Evolutionary conservation across 1,140 invertebrate species (phyloP), one percentile per base, ranked within the genome.

Genomic region (Gonioctena quinquepunctata): DNA sequence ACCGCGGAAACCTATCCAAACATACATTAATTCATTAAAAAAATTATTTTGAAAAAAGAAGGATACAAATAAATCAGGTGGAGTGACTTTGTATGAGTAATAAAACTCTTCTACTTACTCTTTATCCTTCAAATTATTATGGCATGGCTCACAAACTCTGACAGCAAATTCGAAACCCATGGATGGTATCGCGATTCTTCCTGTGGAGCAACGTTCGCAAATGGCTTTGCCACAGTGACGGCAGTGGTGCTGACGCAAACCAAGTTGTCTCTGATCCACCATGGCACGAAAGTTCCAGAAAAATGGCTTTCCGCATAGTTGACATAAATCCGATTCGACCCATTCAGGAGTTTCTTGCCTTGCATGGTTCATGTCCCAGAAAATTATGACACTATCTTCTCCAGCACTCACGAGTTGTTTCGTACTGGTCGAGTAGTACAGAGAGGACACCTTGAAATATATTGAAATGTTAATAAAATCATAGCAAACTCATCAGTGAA

Each of bases 161-260:
- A 99, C 96, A 83, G 95, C 94, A 87, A 97, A 97, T 85, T 99
- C 98, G 86, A 97, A 99, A 27, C 98, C 98, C 94, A 99, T 96
- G 56, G 91, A 87, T 0, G 98, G 98, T 80, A 99, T 93, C 56
- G 93, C 92, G 69, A 95, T 90, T 68, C 92, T 89, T 83, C 93
- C 91, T 22, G 89, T 89, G n/a, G 95, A 96, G 83, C 98, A 99
- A 76, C 90, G 89, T 82, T 94, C 94, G 84, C 96, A 97, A 18
- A 98, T 89, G 21, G 97, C 97, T 83, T 93, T 91, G 3, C 98
- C 98, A 87, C 98, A 99, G 76, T 90, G 82, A 59, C 93, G 88
- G 79, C 94, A 96, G 84, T 96, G 93, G 85, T 96, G 96, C 85
- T 98, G 96, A 61, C 96, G 87, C 76, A 91, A 84, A 75, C 96